Percentiles rank a stretch among this genome's conserved stretches.
Evolutionary conservation across 2,113 vertebrate species (phyloP).

Genomic region (Notothenia coriiceps): DNA sequence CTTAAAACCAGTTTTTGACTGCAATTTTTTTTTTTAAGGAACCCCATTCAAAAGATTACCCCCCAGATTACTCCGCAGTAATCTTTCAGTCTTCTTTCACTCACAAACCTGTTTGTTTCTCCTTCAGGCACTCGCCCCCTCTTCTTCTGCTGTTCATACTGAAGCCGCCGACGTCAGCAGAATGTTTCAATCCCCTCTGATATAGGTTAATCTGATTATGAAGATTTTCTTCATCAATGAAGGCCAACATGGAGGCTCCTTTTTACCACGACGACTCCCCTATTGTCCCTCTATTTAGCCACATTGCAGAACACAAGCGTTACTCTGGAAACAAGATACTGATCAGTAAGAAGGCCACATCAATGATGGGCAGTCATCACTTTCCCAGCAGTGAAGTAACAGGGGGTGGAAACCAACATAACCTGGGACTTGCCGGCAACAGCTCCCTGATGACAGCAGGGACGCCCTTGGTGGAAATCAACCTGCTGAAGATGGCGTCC

Average conservation of each 20-base stretch:
- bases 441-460: conserved; percentile 49
- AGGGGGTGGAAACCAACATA: conserved; percentile 44
- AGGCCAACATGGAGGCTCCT: conserved; percentile 83
- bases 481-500: conserved; percentile 90
- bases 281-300: conserved; percentile 68
- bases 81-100: conserved; percentile 23
- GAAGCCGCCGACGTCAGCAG: conserved; percentile 53
- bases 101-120: conserved; percentile 21
- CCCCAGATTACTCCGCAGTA: conserved; percentile 1
- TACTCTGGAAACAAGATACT: conserved; percentile 80
- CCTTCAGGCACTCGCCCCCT: conserved; percentile 20
- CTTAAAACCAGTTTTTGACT: too few relatives aligned
- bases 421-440: conserved; percentile 30
- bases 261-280: conserved; percentile 85
- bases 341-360: conserved; percentile 81
- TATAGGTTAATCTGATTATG: conserved; percentile 83
- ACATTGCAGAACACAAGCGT: conserved; percentile 77
- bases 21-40: too few relatives aligned
- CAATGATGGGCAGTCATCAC: conserved; percentile 58
- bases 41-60: background rate
- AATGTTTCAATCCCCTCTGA: conserved; percentile 63
- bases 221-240: conserved; percentile 76
- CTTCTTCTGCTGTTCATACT: background rate
- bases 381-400: conserved; percentile 31
- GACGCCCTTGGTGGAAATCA: conserved; percentile 81